Base-by-base conservation (phyloP, 2,888 invertebrate species). In the Xestoiulus laeticollis region DNA sequence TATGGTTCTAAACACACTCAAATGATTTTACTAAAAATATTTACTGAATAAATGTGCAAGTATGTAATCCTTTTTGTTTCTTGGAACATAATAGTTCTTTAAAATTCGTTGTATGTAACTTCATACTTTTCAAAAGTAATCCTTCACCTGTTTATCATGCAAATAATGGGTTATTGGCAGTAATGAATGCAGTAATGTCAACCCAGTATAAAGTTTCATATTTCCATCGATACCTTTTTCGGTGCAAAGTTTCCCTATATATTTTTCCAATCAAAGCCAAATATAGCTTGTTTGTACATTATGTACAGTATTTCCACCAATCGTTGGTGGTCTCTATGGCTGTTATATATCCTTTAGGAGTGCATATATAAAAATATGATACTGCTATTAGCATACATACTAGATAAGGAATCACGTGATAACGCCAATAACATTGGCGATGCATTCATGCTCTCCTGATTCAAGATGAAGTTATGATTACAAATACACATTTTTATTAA, bases 401-500 rank as follows among this genome's bases (percentile, higher is more conserved):
- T 78, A 2, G 32, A 32, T 16, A 78, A 32, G 78, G 8, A 38
- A 78, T 78, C 78, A 78, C 78, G 30, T 78, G 26, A 78, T 78
- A 78, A 78, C 30, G 14, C 78, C 26, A 78, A 78, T 78, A 78
- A 78, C 30, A 78, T 78, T 78, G 78, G 26, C 78, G 26, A 26
- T 78, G 30, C 78, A 12, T 78, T 78, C 78, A 78, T 78, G 78
- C 78, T 78, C 26, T 78, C 78, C 30, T 32, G 78, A 30, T 78
- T 78, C 16, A 30, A 78, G 78, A 78, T 78, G 78, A 78, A 32
- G 78, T 78, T 78, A 16, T 78, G 78, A 30, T 78, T 78, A 78
- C 78, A 4, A 30, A 30, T 78, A 26, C 26, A 0, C 4, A 26
- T 3, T 14, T 26, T 30, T 78, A 78, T 78, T 78, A 78, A 32